Evolutionary conservation across 2,797 vertebrate species (phyloP), one percentile per base, ranked within the genome.

Genomic region (Danio jaintianensis): DNA sequence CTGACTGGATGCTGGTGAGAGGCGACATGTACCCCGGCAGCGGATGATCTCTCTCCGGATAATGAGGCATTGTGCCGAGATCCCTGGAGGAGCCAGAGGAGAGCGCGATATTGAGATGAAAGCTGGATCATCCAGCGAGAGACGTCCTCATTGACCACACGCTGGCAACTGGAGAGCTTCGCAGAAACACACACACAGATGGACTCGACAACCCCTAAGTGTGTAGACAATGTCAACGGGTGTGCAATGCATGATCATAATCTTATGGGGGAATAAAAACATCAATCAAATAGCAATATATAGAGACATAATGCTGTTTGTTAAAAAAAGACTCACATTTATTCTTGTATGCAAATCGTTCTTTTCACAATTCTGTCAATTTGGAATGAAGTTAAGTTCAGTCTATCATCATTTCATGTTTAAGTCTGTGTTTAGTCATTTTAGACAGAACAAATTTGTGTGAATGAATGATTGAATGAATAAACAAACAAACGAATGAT

Each of bases 31-130:
- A 62, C 42, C 79, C 70, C 53, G 76, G 38, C 75, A 76, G 76
- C 9, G 45, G 77, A 71, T 70, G 67, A 70, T 62, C 63, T 58
- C 75, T 56, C 75, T 78, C 22, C 8, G 75, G 56, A 79, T 79
- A 79, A 79, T 79, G 66, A 79, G 77, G 56, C 77, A 79, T 79
- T 79, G 77, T 79, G 67, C 67, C 29, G 77, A 59, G 67, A 71
- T 52, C 29, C 45, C 67, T 79, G 47, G 55, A 79, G 77, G 58
- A 79, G 56, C 43, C 13, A 8, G 55, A 61, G 43, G 66, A 69
- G 45, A 61, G 76, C 45, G 42, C 55, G 66, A 61, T 61, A 42
- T 69, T 61, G 45, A 70, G 77, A 79, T 70, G 56, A 79, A 79
- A 79, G 77, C 36, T 52, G 66, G 29, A 70, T 59, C 66, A 50